Evolutionary conservation across 2,888 invertebrate species (phyloP).

Genomic region (Caenorhabditis sulstoni): DNA sequence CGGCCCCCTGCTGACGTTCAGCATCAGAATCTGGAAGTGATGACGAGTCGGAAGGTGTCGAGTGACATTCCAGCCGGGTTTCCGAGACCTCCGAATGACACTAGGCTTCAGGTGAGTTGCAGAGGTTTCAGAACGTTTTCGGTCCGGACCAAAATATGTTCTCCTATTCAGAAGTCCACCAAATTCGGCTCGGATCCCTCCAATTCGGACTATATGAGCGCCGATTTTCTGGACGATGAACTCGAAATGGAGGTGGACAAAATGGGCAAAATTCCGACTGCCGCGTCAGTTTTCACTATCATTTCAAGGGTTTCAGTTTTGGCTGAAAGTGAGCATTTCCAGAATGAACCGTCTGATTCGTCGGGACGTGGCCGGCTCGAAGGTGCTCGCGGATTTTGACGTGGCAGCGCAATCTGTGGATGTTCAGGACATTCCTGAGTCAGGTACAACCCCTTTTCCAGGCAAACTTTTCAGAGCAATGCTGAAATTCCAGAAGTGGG

Average conservation of each 20-base stretch:
- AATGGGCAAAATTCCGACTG: constrained; percentile 20
- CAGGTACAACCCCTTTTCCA: constrained; percentile 7
- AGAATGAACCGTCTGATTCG: constrained; percentile 54
- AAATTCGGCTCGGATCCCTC: constrained; percentile 13
- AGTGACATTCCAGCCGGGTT: constrained; percentile 52
- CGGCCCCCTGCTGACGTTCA: background rate
- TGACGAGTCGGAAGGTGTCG: constrained; percentile 37
- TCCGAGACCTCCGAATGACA: constrained; percentile 56
- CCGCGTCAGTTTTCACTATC: constrained; percentile 21
- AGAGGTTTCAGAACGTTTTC: constrained; percentile 1
- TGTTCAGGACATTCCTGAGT: constrained; percentile 68
- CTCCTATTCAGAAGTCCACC: constrained; percentile 1
- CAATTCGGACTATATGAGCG: constrained; percentile 16
- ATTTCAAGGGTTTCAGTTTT: no score
- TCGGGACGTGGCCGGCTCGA: constrained; percentile 21
- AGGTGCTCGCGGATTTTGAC: constrained; percentile 58
- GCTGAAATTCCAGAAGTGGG: no score
- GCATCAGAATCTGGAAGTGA: constrained; percentile 25
- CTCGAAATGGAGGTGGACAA: constrained; percentile 31
- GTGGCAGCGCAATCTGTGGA: constrained; percentile 66
- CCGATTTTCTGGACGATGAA: constrained; percentile 41
- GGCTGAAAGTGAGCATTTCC: constrained; percentile 12
- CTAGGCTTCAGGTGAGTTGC: constrained; percentile 6
- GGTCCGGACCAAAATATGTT: background rate
- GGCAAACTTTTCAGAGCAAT: background rate